A percentile compares a stretch with the other conserved stretches of the same genome.
Evolutionary conservation across 2,888 invertebrate species (phyloP).

Genomic region (Prionchulus punctatus): DNA sequence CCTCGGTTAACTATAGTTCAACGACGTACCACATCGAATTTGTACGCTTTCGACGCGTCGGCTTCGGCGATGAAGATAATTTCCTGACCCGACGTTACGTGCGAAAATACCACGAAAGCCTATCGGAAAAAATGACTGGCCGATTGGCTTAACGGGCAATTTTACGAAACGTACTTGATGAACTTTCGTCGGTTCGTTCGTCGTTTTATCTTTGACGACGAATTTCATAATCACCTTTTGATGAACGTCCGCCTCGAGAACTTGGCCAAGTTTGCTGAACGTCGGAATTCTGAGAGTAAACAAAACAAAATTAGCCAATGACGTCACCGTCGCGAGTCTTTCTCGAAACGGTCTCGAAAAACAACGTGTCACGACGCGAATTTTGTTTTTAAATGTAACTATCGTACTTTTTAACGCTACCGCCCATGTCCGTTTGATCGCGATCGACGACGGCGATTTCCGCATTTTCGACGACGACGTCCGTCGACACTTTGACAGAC

Average conservation of each 20-base stretch:
- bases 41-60: constrained; percentile 44
- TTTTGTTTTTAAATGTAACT: background rate
- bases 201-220: constrained; percentile 53
- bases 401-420: constrained; percentile 26
- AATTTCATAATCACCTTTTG: constrained; percentile 73
- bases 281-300: background rate
- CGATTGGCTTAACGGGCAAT: background rate
- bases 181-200: constrained; percentile 48
- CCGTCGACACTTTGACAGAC: constrained; percentile 34
- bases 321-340: background rate
- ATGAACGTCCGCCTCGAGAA: constrained; percentile 66
- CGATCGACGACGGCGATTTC: constrained; percentile 77
- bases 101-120: constrained; percentile 63
- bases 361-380: background rate
- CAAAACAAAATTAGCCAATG: background rate
- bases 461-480: constrained; percentile 47
- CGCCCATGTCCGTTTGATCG: constrained; percentile 68
- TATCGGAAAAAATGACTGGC: constrained; percentile 54
- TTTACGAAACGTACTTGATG: constrained; percentile 33
- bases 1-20: background rate
- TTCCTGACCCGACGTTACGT: constrained; percentile 52
- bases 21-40: constrained; percentile 63
- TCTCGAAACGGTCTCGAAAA: background rate
- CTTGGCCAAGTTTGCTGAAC: constrained; percentile 45
- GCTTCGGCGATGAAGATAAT: constrained; percentile 83